Evolutionary conservation across 2,113 vertebrate species (phyloP).

Genomic region (Camelus bactrianus): DNA sequence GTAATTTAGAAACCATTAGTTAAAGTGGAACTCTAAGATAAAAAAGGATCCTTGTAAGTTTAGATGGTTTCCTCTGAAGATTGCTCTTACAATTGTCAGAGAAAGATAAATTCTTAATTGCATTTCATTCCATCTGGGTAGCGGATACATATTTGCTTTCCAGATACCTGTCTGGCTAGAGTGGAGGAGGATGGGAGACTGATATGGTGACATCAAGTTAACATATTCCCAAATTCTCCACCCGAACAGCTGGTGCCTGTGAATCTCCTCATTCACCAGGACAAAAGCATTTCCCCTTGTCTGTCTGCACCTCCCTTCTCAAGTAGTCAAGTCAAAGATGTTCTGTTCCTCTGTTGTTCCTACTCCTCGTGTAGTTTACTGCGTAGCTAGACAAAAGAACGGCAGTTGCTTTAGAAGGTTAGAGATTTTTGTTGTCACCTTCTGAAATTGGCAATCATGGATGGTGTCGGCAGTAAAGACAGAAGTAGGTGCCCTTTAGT

Average conservation of each 20-base stretch:
- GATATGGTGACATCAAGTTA: background rate
- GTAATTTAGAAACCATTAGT: constrained; percentile 85
- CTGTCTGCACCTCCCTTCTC: background rate
- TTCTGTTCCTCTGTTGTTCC: background rate
- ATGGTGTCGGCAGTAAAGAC: background rate
- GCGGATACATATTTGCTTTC: constrained; percentile 37
- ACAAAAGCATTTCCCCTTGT: background rate
- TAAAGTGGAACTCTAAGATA: constrained; percentile 81
- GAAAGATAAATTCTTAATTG: constrained; percentile 84
- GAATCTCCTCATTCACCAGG: background rate
- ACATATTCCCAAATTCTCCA: background rate
- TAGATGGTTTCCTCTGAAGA: constrained; percentile 79
- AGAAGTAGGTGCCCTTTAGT: background rate
- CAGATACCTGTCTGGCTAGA: constrained; percentile 61
- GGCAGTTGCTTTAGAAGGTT: background rate
- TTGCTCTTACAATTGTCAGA: constrained; percentile 80
- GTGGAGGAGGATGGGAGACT: background rate
- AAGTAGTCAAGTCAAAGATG: background rate
- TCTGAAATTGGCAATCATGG: background rate
- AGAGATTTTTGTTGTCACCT: background rate
- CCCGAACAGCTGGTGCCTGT: background rate
- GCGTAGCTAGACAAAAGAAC: rapidly evolving
- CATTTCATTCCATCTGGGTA: constrained; percentile 73
- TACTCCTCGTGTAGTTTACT: rapidly evolving
- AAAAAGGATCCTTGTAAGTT: constrained; percentile 76